phyloP scores from a whole-genome alignment of 2,888 invertebrate species.

The Aethes cnicana region DNA sequence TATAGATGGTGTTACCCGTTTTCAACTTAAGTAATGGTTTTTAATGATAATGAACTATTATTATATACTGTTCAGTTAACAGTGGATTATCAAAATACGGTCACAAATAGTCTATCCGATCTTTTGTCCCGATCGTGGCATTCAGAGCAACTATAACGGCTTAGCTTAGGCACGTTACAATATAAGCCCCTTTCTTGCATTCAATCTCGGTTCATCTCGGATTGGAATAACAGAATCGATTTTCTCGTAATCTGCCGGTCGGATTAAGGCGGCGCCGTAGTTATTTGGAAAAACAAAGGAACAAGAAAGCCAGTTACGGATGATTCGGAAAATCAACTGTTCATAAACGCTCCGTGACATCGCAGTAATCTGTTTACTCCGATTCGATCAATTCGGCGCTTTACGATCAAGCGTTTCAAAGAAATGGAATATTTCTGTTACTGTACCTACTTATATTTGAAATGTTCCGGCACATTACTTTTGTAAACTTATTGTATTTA shows the following conservation, averaged over 20 bases:
- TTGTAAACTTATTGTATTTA: background rate
- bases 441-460: constrained; percentile 22
- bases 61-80: no score
- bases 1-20: no score
- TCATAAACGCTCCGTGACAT: constrained; percentile 23
- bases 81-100: background rate
- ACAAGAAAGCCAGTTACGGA: constrained; percentile 43
- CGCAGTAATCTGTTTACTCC: constrained; percentile 3
- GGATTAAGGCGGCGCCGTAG: constrained; percentile 52
- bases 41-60: no score
- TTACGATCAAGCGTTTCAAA: background rate
- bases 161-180: constrained; percentile 55
- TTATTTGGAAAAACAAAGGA: constrained; percentile 57
- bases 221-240: constrained; percentile 60
- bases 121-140: constrained; percentile 59
- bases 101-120: constrained; percentile 40
- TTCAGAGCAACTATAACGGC: constrained; percentile 55
- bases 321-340: constrained; percentile 40
- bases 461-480: constrained; percentile 15
- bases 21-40: no score
- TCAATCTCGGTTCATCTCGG: constrained; percentile 52
- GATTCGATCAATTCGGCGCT: constrained; percentile 6
- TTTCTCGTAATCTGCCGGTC: constrained; percentile 57
- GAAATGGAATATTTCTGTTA: constrained; percentile 2
- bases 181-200: constrained; percentile 54